Conservation (phyloP, 2,888 invertebrate genomes). For the Stenchaetothrips biformis region DNA sequence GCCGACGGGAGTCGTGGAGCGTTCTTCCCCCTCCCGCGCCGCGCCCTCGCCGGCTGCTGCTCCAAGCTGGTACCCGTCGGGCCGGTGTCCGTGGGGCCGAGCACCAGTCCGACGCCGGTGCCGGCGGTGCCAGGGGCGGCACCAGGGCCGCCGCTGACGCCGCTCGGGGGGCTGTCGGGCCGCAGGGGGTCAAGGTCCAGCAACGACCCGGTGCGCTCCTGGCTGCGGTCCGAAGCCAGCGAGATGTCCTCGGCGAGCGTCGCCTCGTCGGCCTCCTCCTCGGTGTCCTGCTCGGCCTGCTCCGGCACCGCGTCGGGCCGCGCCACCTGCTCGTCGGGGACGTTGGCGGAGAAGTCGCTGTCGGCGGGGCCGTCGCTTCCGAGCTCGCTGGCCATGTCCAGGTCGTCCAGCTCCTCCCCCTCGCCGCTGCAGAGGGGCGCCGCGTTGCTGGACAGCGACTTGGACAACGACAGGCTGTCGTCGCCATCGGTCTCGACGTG, state of each 20-base stretch:
- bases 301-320: slow-evolving; percentile 28
- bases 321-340: slow-evolving; percentile 20
- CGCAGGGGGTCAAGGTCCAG: slow-evolving; percentile 23
- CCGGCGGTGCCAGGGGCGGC: slow-evolving; percentile 23
- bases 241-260: slow-evolving; percentile 30
- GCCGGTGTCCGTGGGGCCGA: not conserved
- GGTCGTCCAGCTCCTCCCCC: slow-evolving; percentile 8
- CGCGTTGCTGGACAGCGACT: slow-evolving; percentile 27
- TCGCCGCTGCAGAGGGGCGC: slow-evolving; percentile 28
- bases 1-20: slow-evolving; percentile 15
- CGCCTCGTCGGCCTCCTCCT: slow-evolving; percentile 27
- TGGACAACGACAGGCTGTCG: slow-evolving; percentile 5
- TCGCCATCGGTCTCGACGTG: not conserved
- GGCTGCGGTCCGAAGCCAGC: slow-evolving; percentile 27
- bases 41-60: not conserved
- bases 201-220: slow-evolving; percentile 6
- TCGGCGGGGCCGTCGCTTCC: slow-evolving; percentile 24
- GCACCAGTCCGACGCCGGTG: slow-evolving; percentile 31
- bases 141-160: not conserved
- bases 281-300: slow-evolving; percentile 21
- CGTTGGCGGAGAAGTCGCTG: slow-evolving; percentile 25
- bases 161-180: slow-evolving; percentile 8
- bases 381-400: slow-evolving; percentile 17
- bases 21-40: slow-evolving; percentile 6
- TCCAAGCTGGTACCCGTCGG: slow-evolving; percentile 10